phyloP scores from a whole-genome alignment of 2,113 vertebrate species.

The Aptenodytes patagonicus region DNA sequence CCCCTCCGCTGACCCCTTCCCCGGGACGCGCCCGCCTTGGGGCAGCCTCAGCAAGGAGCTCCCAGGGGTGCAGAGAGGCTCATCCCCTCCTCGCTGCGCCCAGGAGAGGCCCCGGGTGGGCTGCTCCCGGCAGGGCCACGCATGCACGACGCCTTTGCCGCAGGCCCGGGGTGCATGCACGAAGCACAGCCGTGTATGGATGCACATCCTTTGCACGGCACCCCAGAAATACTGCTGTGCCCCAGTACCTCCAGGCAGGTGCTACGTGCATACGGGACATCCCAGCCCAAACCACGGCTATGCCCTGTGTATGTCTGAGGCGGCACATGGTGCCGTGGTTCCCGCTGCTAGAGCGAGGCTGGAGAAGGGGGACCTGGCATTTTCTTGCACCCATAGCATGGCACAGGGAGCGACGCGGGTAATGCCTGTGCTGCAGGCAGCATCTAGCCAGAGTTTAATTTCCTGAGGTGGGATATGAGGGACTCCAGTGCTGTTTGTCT shows the following conservation, averaged over 20 bases:
- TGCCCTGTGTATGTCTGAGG: fast-evolving
- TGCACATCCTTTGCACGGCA: fast-evolving
- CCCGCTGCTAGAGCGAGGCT: fast-evolving
- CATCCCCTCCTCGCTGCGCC: no score
- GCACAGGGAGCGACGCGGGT: fast-evolving
- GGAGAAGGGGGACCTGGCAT: not conserved
- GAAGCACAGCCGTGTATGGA: not conserved
- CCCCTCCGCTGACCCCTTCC: no score
- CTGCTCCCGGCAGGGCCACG: no score
- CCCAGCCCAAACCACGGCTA: fast-evolving
- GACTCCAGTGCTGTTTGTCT: not conserved
- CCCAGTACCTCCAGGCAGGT: fast-evolving
- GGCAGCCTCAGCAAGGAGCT: not conserved
- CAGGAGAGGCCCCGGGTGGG: no score
- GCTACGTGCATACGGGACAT: fast-evolving
- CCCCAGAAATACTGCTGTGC: fast-evolving
- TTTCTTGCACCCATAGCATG: fast-evolving
- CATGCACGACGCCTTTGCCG: fast-evolving
- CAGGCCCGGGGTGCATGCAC: not conserved
- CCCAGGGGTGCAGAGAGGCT: not conserved
- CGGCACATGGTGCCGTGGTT: not conserved
- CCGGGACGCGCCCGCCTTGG: not conserved
- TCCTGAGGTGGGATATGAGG: not conserved
- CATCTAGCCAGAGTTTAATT: not conserved
- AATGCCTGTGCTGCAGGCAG: not conserved